Percentiles rank a stretch among this genome's conserved stretches.
These are phyloP conservation scores for Deilephila elpenor DNA, from an alignment of 2,888 invertebrate species.

Conservation along the genomic window DNA sequence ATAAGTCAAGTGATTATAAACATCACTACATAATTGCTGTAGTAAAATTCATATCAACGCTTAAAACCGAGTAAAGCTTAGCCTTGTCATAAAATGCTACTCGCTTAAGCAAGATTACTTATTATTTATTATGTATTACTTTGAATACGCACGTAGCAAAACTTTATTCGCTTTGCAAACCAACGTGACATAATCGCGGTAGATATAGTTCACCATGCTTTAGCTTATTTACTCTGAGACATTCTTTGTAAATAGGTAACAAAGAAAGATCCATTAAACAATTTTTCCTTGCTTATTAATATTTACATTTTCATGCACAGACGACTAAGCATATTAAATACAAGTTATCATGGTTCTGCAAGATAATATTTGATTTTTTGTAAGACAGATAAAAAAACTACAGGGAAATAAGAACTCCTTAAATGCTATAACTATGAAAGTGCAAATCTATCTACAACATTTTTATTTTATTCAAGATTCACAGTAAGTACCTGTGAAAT, in stretches of 20 bases:
- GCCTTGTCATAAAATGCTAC: constrained; percentile 19
- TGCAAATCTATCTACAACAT: too few relatives aligned
- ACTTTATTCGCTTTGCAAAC: not conserved
- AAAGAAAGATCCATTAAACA: not conserved
- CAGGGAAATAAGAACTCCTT: too few relatives aligned
- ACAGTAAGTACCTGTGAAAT: too few relatives aligned
- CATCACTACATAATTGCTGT: constrained; percentile 6
- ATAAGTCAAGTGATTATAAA: not conserved
- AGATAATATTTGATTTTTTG: too few relatives aligned
- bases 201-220: not conserved
- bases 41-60: constrained; percentile 18
- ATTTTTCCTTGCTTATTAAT: not conserved
- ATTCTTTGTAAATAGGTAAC: not conserved
- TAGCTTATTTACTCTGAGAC: not conserved
- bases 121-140: constrained; percentile 5
- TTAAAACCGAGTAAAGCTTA: constrained; percentile 27
- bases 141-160: not conserved
- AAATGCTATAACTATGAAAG: too few relatives aligned
- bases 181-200: not conserved
- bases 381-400: too few relatives aligned
- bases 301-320: too few relatives aligned
- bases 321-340: too few relatives aligned
- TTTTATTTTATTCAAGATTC: too few relatives aligned
- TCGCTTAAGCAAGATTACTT: constrained; percentile 11
- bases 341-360: too few relatives aligned